Conservation (phyloP, 2,888 invertebrate species). For the Xiphydria camelus region DNA sequence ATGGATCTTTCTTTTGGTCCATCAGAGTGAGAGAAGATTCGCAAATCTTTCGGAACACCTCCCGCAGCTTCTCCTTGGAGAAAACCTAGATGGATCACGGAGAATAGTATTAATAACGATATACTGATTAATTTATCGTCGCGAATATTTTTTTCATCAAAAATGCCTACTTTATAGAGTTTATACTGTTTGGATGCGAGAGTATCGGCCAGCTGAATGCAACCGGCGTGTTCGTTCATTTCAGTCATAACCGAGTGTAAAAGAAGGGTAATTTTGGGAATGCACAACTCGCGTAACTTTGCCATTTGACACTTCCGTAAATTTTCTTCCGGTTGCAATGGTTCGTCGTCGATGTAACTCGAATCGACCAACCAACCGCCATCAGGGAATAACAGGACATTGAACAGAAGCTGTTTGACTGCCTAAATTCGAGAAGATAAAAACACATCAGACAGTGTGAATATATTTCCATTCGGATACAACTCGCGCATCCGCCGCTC, state of each 20-base stretch:
- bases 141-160: no score
- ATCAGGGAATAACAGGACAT: constrained; percentile 85
- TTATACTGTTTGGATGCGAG: constrained; percentile 78
- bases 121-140: no score
- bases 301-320: constrained; percentile 72
- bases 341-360: constrained; percentile 60
- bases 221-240: constrained; percentile 75
- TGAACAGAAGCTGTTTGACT: constrained; percentile 79
- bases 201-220: constrained; percentile 75
- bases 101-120: constrained; percentile 6
- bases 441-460: no score
- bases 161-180: constrained; percentile 71
- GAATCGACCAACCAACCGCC: constrained; percentile 88
- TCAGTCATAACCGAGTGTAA: constrained; percentile 79
- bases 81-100: constrained; percentile 61
- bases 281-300: constrained; percentile 76
- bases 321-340: constrained; percentile 58
- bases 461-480: no score
- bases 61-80: constrained; percentile 74
- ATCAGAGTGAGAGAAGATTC: constrained; percentile 78
- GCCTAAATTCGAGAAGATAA: constrained; percentile 59
- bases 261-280: constrained; percentile 81
- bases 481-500: no score
- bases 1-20: constrained; percentile 79
- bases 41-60: constrained; percentile 75